These are phyloP conservation scores for Erinaceus europaeus DNA, from an alignment of 2,113 vertebrate genomes.

Conservation along the genomic window DNA sequence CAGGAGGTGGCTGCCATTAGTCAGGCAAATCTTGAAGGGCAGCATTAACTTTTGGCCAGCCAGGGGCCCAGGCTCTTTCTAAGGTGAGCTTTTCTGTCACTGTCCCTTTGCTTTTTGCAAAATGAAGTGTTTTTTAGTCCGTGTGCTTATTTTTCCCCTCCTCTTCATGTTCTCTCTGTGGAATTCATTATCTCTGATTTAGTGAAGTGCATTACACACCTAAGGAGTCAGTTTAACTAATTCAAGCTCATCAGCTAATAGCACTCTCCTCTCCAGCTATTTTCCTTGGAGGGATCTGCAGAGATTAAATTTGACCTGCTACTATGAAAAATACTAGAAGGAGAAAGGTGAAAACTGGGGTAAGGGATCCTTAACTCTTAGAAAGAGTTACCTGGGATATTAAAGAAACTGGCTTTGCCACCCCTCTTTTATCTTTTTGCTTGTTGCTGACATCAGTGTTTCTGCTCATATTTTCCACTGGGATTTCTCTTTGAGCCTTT, in stretches of 20 bases:
- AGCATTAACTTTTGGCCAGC: not conserved
- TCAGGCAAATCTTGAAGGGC: not conserved
- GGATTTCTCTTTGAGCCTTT: not conserved
- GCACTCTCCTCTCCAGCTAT: not conserved
- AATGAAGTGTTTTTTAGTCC: constrained; percentile 50
- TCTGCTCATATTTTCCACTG: not conserved
- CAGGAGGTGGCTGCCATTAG: not conserved
- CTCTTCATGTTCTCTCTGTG: constrained; percentile 33
- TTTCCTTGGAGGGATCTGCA: constrained; percentile 44
- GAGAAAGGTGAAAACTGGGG: not conserved
- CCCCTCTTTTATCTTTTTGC: not conserved
- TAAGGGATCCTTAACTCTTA: not conserved
- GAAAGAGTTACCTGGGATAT: not conserved
- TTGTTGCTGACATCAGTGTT: not conserved
- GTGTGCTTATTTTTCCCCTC: constrained; percentile 33
- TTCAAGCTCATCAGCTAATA: constrained; percentile 56
- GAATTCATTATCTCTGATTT: constrained; percentile 66
- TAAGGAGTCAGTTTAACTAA: constrained; percentile 70
- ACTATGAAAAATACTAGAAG: constrained; percentile 20
- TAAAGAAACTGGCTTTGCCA: not conserved
- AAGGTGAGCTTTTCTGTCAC: not conserved
- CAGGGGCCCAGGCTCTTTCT: not conserved
- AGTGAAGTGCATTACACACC: constrained; percentile 60
- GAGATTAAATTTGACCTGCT: constrained; percentile 36
- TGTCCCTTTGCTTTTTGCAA: constrained; percentile 7